phyloP scores from a whole-genome alignment of 2,888 invertebrate genomes.

The Gryllus longicercus region DNA sequence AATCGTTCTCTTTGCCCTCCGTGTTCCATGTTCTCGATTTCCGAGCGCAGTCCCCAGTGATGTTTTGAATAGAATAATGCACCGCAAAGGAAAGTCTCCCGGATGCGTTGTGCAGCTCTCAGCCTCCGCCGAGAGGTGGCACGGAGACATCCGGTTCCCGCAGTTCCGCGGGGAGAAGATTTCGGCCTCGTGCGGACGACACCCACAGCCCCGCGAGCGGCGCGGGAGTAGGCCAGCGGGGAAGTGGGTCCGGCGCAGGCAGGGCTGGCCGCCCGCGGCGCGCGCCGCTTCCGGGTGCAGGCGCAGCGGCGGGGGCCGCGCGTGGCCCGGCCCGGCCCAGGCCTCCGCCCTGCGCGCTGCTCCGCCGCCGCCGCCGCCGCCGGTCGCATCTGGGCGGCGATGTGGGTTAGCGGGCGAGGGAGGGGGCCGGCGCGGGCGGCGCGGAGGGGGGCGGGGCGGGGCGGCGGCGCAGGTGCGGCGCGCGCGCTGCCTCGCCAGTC shows the following conservation, averaged over 20 bases:
- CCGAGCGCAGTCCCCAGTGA: no score
- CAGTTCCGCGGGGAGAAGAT: background rate
- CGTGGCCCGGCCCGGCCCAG: background rate
- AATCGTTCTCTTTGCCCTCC: no score
- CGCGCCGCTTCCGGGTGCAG: conserved; percentile 11
- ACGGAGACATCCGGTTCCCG: background rate
- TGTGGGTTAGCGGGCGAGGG: conserved; percentile 23
- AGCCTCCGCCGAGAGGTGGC: no score
- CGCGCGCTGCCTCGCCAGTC: background rate
- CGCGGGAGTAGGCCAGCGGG: background rate
- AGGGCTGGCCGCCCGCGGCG: background rate
- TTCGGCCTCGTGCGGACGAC: background rate
- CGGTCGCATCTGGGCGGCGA: conserved; percentile 23
- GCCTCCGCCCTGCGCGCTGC: background rate
- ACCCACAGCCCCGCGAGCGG: background rate
- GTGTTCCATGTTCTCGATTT: no score
- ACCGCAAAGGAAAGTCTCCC: background rate
- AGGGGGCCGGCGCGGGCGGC: conserved; percentile 26
- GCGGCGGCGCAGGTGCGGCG: conserved; percentile 28
- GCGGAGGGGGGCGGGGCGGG: conserved; percentile 29
- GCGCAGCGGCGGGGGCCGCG: background rate
- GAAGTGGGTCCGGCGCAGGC: conserved; percentile 4
- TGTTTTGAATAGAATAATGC: no score
- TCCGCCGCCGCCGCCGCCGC: conserved; percentile 18
- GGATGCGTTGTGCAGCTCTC: background rate